Percentiles rank a stretch among this genome's conserved stretches.
These are phyloP conservation scores for Andrena chrysosceles DNA, from an alignment of 2,888 invertebrate species.

Conservation along the genomic window DNA sequence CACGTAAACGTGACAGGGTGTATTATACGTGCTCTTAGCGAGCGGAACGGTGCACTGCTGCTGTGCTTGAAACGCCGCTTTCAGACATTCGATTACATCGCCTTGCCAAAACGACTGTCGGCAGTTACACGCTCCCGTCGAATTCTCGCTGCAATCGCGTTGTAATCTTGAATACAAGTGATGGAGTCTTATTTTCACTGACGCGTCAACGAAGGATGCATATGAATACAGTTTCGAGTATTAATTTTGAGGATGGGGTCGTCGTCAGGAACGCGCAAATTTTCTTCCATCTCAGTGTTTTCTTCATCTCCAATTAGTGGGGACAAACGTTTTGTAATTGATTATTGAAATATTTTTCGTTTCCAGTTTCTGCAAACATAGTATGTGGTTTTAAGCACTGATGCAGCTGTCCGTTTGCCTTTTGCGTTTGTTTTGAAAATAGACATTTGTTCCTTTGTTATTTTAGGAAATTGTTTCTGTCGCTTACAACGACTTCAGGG, in stretches of 20 bases:
- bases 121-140: slow-evolving; percentile 20
- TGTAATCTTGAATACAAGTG: slow-evolving; percentile 3
- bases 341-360: not conserved
- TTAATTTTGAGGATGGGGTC: not conserved
- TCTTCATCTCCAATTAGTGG: too few relatives aligned
- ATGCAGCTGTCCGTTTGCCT: not conserved
- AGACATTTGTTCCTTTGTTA: not conserved
- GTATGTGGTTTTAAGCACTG: not conserved
- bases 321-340: not conserved
- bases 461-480: not conserved
- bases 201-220: not conserved
- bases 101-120: slow-evolving; percentile 22
- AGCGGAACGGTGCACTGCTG: not conserved
- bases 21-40: slow-evolving; percentile 43
- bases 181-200: not conserved
- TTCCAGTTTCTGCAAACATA: not conserved
- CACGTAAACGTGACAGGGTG: slow-evolving; percentile 50
- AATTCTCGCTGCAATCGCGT: slow-evolving; percentile 16
- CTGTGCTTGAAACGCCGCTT: slow-evolving; percentile 21
- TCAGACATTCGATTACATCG: slow-evolving; percentile 37
- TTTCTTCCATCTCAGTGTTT: not conserved
- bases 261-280: not conserved
- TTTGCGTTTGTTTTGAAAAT: not conserved
- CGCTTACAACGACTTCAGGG: too few relatives aligned
- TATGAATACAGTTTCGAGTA: not conserved